These are phyloP conservation scores for Amblyraja radiata DNA, from an alignment of 2,797 vertebrate species.

Conservation along the genomic window DNA sequence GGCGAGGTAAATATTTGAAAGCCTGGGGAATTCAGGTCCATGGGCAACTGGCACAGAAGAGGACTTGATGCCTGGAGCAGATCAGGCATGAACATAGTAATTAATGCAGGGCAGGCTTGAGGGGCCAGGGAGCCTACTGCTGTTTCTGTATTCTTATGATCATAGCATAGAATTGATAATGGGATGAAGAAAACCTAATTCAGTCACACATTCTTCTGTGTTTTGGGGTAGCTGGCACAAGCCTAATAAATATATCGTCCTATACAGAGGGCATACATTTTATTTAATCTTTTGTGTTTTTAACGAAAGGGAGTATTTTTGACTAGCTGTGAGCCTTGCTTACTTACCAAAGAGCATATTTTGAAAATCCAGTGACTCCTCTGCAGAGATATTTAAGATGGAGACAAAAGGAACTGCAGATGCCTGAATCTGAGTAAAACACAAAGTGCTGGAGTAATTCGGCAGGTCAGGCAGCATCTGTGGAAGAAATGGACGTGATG, in stretches of 20 bases:
- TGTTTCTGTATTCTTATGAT: background rate
- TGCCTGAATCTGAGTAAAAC: too few relatives aligned
- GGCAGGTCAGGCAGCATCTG: too few relatives aligned
- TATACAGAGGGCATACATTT: background rate
- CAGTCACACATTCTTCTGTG: background rate
- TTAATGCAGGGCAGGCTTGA: too few relatives aligned
- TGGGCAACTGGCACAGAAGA: too few relatives aligned
- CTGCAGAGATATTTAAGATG: background rate
- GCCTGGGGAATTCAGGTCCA: too few relatives aligned
- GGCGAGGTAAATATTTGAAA: too few relatives aligned
- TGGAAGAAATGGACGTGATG: too few relatives aligned
- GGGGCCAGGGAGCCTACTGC: too few relatives aligned
- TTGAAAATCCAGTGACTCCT: background rate
- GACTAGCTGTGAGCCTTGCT: background rate
- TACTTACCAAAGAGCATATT: background rate
- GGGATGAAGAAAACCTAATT: background rate
- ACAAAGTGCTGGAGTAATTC: too few relatives aligned
- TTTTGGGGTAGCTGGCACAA: constrained; percentile 38
- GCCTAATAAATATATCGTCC: constrained; percentile 45
- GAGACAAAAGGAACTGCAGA: too few relatives aligned
- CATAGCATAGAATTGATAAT: background rate
- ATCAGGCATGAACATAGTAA: too few relatives aligned
- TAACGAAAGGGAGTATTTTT: background rate
- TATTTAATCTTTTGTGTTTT: background rate
- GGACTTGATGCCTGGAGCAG: too few relatives aligned